phyloP scores from a whole-genome alignment of 2,888 invertebrate species.

The Teleogryllus oceanicus region DNA sequence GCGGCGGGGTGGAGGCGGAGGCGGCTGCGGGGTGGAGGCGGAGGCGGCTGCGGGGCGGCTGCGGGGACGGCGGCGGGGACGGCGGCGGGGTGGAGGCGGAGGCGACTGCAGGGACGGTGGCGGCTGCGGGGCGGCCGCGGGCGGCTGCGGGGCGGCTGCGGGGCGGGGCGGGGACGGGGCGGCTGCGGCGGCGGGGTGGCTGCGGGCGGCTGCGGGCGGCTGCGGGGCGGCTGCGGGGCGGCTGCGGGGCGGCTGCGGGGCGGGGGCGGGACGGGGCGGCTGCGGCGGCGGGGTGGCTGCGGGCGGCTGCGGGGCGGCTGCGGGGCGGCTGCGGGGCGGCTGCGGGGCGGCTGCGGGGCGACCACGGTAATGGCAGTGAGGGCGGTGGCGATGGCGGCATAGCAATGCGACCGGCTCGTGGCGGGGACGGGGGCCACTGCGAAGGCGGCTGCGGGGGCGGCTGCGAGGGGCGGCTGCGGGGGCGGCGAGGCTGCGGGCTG shows the following conservation, averaged over 20 bases:
- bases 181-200: background rate
- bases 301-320: background rate
- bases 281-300: background rate
- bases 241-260: background rate
- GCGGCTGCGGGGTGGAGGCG: too few species aligned
- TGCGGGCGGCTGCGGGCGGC: background rate
- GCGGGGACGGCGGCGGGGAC: too few species aligned
- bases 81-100: too few species aligned
- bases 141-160: too few species aligned
- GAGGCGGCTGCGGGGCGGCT: too few species aligned
- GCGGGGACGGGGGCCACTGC: background rate
- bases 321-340: too few species aligned
- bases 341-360: background rate
- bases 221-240: too few species aligned
- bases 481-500: background rate
- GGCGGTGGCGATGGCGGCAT: background rate
- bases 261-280: background rate
- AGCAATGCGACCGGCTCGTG: background rate
- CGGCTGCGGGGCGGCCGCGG: too few species aligned
- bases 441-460: background rate
- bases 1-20: too few species aligned
- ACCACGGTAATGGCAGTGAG: background rate
- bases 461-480: background rate
- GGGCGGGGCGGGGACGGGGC: background rate
- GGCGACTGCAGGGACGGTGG: too few species aligned